Base-by-base conservation (phyloP, 2,888 invertebrate species). In the Drosophila recens region DNA sequence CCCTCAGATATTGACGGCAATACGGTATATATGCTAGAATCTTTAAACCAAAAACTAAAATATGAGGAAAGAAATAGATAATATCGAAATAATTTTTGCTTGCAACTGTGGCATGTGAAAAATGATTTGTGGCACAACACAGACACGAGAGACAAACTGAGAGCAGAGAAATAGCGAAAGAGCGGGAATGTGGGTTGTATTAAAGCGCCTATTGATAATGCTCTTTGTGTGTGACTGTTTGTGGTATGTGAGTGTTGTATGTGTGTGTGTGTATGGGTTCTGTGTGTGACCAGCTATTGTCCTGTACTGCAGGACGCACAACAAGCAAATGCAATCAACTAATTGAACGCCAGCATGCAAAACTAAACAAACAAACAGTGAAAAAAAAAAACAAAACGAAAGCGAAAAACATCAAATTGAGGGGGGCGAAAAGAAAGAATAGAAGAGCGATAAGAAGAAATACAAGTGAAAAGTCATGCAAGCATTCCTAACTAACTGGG, bases 311-410 rank as follows among this genome's bases (percentile, higher is more conserved):
- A 65, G 53, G 43, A 34, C 20, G 52, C 70, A 72, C 57, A 68
- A 71, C 72, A 71, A 71, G 72, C 56, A 65, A 72, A 68, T 80
- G 87, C 89, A 87, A 76, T 87, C 69, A 75, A 66, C 83, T 83
- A 88, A 84, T 80, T 82, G 78, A 75, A 67, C 63, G 61, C 38
- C 54, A 51, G 69, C 89, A 89, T 87, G 86, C 89, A 70, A 70
- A 68, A 69, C 62, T 48, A 17, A 64, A 56, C 42, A 43, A 56
- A 56, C 23, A 56, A 45, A 56, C 43, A 15, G 17, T n/a, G n/a
- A 23, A 52, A 10, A 30, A 54, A n/a, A 43, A 54, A 20, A 2
- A 51, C 45, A 57, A 38, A 48, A 23, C 23, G 23, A 36, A 45
- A 38, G n/a, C 33, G 63, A 71, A 48, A 63, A 62, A 62, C 62